Evolutionary conservation across 2,888 invertebrate species (phyloP), one percentile per base, ranked within the genome.

Genomic region (Heliconius aoede): DNA sequence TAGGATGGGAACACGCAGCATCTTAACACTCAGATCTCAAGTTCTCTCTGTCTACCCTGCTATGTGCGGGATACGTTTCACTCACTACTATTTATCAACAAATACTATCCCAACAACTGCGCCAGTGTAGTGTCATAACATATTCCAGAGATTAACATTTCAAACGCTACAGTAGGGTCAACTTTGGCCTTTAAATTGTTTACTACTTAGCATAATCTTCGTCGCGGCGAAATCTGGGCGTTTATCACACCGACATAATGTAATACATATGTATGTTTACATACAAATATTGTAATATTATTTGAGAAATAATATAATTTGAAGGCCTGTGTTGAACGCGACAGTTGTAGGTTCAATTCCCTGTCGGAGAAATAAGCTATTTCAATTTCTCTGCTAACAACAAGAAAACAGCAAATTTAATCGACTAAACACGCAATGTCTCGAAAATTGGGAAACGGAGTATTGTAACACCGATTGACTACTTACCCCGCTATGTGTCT

Each of bases 181-280:
- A 71, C 78, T 74, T 60, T 36, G 58, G 72, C 40, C 60, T 72
- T 79, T 81, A 79, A 81, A 81, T 81, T 80, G 81, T 81, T 81
- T 79, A 81, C 77, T 78, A 79, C 77, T 81, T 80, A 73, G 73
- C 78, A 75, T 81, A 80, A 81, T 81, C 78, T 76, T 55, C 30
- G 24, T 36, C 18, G 60, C 60, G 36, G 72, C 7, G 18, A 72
- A 72, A 72, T 72, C 60, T 36, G 60, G 60, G 36, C 72, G 72
- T 60, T 32, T 72, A 11, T 72, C 58, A 72, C 36, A 72, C 60
- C 36, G 60, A 36, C 15, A 71, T 60, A 24, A 58, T 58, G 11
- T 58, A n/a, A 24, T 58, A 24, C 55, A 24, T 58, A 46, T 58
- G 11, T 58, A 15, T 28, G 15, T 60, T 60, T 28, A 26, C 26